Evolutionary conservation across 1,140 invertebrate species (phyloP), one percentile per base, ranked within the genome.

Genomic region (Xylocopa sonorina): DNA sequence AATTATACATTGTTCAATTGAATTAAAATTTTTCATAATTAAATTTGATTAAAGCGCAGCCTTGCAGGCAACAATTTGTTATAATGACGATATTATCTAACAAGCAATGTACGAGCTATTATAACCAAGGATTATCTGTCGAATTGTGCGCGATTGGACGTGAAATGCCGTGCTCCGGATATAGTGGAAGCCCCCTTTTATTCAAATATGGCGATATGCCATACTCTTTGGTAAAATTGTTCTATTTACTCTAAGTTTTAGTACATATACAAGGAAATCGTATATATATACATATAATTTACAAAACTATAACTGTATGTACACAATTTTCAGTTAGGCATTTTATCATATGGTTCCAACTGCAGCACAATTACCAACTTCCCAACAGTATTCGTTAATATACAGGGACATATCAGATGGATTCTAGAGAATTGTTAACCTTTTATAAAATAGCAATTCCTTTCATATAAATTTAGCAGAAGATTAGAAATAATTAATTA

Each of bases 101-200:
- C 4, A 63, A 87, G 32, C 81, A 89, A 34, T 90, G 89, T 62
- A 73, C 73, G 7, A 81, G 83, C 58, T 89, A 83, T 57, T 34
- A 80, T 18, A 80, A 76, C 72, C 83, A 75, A 80, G 85, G 78
- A 73, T 75, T 87, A 18, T 82, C 63, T 7, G 88, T 87, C 1
- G 89, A 90, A 84, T 43, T 90, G 14, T 90, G 89, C 60, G 85
- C 88, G 10, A 81, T 79, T 46, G 89, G 89, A 34, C 55, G 63
- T 46, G 64, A 82, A 68, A 85, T 84, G 64, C 87, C 88, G 32
- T 90, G 89, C 46, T 80, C 85, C 12, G 88, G 88, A 48, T 90
- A 81, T 27, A 90, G 75, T 29, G 90, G 90, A 41, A 89, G 88
- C 78, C 88, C 90, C 16, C 74, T 90, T 57, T 71, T 90, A 67